Evolutionary conservation across 2,797 vertebrate species (phyloP).

Genomic region (Rhyacichthys aspro): DNA sequence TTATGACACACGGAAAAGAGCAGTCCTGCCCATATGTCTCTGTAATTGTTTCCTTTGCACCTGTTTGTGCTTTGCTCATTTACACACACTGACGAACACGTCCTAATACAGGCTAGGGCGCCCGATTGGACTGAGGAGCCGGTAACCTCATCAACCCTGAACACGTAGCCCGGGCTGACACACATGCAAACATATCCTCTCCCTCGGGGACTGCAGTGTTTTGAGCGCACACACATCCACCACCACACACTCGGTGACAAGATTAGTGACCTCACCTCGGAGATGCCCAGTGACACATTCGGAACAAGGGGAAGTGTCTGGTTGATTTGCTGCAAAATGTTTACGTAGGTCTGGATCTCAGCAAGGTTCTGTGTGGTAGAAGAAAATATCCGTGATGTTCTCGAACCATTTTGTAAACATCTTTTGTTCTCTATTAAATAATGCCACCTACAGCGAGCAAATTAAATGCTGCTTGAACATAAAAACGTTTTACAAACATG

Average conservation of each 20-base stretch:
- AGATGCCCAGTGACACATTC: slow-evolving; percentile 77
- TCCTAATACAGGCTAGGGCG: slow-evolving; percentile 12
- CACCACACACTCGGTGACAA: slow-evolving; percentile 35
- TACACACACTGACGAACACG: neutral
- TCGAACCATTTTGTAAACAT: neutral
- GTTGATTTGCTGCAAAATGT: slow-evolving; percentile 92
- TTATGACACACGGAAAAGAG: slow-evolving; percentile 37
- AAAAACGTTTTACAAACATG: too few relatives aligned
- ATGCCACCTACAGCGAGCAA: too few relatives aligned
- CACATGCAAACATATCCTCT: slow-evolving; percentile 19
- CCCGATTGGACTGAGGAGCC: slow-evolving; percentile 22
- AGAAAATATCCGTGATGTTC: neutral
- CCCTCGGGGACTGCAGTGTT: neutral
- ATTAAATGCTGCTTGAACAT: too few relatives aligned
- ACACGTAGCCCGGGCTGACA: slow-evolving; percentile 46
- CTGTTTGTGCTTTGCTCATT: slow-evolving; percentile 6
- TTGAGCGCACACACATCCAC: slow-evolving; percentile 9
- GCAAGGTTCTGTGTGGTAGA: slow-evolving; percentile 86
- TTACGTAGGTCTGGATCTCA: slow-evolving; percentile 95
- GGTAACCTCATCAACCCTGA: slow-evolving; percentile 47
- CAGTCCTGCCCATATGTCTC: slow-evolving; percentile 14
- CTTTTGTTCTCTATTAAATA: too few relatives aligned
- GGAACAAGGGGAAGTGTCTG: slow-evolving; percentile 84
- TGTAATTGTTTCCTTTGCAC: slow-evolving; percentile 9
- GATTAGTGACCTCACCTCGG: slow-evolving; percentile 83